These are phyloP conservation scores for Cantharis rufa DNA, from an alignment of 2,888 invertebrate genomes.

Conservation along the genomic window DNA sequence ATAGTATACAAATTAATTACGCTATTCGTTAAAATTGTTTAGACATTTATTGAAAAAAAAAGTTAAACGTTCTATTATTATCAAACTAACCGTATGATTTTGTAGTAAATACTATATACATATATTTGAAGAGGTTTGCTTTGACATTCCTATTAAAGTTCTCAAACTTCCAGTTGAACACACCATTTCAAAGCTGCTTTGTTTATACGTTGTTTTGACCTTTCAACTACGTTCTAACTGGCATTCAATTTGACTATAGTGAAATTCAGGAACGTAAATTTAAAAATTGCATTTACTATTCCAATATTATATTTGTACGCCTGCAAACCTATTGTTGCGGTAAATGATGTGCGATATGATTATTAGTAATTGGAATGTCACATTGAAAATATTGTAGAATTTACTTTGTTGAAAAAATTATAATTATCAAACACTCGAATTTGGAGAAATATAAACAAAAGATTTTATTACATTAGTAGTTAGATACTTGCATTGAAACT, in stretches of 20 bases:
- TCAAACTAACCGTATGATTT: conserved; percentile 24
- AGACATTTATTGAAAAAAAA: conserved; percentile 1
- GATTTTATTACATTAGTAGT: too few relatives aligned
- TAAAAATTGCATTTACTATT: conserved; percentile 8
- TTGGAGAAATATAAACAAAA: too few relatives aligned
- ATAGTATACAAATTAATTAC: too few relatives aligned
- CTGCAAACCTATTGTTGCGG: neutral
- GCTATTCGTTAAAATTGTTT: neutral
- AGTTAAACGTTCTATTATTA: conserved; percentile 7
- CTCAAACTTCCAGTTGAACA: conserved; percentile 39
- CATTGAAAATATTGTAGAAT: too few relatives aligned
- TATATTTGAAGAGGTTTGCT: conserved; percentile 20
- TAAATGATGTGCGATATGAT: neutral
- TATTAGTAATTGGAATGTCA: too few relatives aligned
- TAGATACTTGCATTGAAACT: too few relatives aligned
- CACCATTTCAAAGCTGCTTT: conserved; percentile 27
- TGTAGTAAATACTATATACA: conserved; percentile 7
- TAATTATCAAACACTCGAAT: too few relatives aligned
- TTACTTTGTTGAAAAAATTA: too few relatives aligned
- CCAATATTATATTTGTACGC: neutral
- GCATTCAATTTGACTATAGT: conserved; percentile 22
- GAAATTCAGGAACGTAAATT: conserved; percentile 10
- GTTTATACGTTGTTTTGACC: conserved; percentile 34
- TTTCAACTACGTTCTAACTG: conserved; percentile 19
- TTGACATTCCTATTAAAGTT: conserved; percentile 31